These are phyloP conservation scores for Sebastolobus alascanus DNA, from an alignment of 2,797 vertebrate genomes.

Conservation along the genomic window DNA sequence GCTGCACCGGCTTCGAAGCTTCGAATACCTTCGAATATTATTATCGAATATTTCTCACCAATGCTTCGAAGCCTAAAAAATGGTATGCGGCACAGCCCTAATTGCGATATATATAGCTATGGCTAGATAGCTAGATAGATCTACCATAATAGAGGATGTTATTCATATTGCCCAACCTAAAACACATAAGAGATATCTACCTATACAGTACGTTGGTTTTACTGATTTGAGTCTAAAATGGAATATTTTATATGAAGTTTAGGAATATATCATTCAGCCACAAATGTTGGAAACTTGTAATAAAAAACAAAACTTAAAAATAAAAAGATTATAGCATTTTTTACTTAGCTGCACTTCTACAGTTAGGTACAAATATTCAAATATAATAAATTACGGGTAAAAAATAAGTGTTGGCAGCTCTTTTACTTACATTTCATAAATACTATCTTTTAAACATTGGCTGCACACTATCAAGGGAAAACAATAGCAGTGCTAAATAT, in stretches of 20 bases:
- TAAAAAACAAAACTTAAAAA: background rate
- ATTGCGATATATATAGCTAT: no score
- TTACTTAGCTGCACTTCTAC: background rate
- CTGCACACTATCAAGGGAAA: conserved; percentile 14
- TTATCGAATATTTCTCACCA: no score
- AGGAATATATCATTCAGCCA: background rate
- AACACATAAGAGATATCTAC: background rate
- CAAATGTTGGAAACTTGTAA: background rate
- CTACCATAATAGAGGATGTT: background rate
- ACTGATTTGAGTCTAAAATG: background rate
- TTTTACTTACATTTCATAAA: background rate
- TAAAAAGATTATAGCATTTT: background rate
- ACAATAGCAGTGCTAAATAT: conserved; percentile 6
- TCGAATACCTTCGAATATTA: no score
- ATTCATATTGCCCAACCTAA: background rate
- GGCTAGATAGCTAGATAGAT: background rate
- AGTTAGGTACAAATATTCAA: background rate
- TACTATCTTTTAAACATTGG: background rate
- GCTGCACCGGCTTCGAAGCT: no score
- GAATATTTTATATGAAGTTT: background rate
- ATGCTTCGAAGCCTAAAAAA: no score
- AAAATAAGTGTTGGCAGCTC: background rate
- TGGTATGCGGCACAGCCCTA: no score
- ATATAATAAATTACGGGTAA: background rate
- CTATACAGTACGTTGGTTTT: background rate